Evolutionary conservation across 1,140 invertebrate species (phyloP).

Genomic region (Brachionus asplanchnoidis): DNA sequence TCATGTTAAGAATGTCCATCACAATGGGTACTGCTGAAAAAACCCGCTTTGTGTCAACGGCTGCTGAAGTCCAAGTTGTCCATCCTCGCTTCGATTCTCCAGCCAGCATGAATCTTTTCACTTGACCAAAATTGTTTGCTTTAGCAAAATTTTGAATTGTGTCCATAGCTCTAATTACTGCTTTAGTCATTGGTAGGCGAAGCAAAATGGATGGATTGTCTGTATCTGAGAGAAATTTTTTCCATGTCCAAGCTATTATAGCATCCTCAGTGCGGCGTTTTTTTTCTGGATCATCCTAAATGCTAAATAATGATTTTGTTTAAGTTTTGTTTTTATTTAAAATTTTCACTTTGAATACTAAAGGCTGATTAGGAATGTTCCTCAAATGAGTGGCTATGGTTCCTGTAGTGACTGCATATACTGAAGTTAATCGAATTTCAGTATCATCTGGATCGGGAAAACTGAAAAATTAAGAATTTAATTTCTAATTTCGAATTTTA

Average conservation of each 20-base stretch:
- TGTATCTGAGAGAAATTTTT: neutral
- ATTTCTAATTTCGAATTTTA: neutral
- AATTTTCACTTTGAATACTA: slow-evolving; percentile 46
- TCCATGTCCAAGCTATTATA: slow-evolving; percentile 50
- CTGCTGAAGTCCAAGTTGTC: slow-evolving; percentile 52
- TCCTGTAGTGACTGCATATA: slow-evolving; percentile 46
- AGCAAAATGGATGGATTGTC: slow-evolving; percentile 1
- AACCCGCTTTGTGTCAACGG: slow-evolving; percentile 50
- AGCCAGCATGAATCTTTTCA: slow-evolving; percentile 47
- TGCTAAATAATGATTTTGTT: neutral
- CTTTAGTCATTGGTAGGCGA: slow-evolving; percentile 43
- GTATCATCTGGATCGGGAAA: slow-evolving; percentile 45
- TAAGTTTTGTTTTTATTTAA: neutral
- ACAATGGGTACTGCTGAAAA: slow-evolving; percentile 50
- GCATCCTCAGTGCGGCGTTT: slow-evolving; percentile 47
- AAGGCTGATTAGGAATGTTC: slow-evolving; percentile 50
- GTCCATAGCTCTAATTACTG: slow-evolving; percentile 48
- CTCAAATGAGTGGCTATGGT: slow-evolving; percentile 46
- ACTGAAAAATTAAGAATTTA: neutral
- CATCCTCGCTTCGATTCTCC: slow-evolving; percentile 52
- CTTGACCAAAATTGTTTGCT: slow-evolving; percentile 36
- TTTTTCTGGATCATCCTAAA: slow-evolving; percentile 48
- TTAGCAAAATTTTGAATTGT: slow-evolving; percentile 46
- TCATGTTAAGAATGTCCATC: slow-evolving; percentile 50
- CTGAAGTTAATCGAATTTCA: slow-evolving; percentile 46